A percentile compares a stretch with the other conserved stretches of the same genome.
phyloP scores from a whole-genome alignment of 2,113 vertebrate genomes.

The Alectura lathami region DNA sequence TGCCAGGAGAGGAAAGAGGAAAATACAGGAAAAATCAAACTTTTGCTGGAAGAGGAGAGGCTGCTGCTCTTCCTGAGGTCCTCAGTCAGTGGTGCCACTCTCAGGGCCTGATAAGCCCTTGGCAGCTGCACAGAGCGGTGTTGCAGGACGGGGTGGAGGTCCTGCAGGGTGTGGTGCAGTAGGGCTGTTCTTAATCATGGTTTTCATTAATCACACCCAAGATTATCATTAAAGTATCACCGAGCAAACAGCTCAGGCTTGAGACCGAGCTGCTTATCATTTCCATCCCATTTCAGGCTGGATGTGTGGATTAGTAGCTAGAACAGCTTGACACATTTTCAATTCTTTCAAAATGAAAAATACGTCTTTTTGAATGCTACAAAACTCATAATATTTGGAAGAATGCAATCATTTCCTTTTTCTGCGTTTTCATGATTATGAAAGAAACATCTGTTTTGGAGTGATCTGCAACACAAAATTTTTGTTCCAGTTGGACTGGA shows the following conservation, averaged over 20 bases:
- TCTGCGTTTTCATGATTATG: conserved; percentile 32
- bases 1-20: not conserved
- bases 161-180: conserved; percentile 32
- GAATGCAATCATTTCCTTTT: conserved; percentile 45
- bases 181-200: not conserved
- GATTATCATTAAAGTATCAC: conserved; percentile 9
- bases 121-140: not conserved
- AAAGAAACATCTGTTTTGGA: conserved; percentile 63
- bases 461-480: conserved; percentile 5
- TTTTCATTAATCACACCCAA: conserved; percentile 43
- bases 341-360: not conserved
- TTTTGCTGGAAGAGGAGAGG: conserved; percentile 29
- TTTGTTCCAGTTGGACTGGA: conserved; percentile 25
- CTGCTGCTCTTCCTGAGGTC: conserved; percentile 8
- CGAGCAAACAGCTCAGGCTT: not conserved
- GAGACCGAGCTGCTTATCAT: not conserved
- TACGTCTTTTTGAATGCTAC: not conserved
- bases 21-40: conserved; percentile 14
- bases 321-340: not conserved
- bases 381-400: conserved; percentile 4
- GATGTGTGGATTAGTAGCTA: not conserved
- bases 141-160: not conserved
- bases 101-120: not conserved
- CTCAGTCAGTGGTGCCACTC: not conserved
- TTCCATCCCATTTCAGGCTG: conserved; percentile 3